These are phyloP conservation scores for Euwallacea similis DNA, from an alignment of 1,140 invertebrate genomes.

Conservation along the genomic window DNA sequence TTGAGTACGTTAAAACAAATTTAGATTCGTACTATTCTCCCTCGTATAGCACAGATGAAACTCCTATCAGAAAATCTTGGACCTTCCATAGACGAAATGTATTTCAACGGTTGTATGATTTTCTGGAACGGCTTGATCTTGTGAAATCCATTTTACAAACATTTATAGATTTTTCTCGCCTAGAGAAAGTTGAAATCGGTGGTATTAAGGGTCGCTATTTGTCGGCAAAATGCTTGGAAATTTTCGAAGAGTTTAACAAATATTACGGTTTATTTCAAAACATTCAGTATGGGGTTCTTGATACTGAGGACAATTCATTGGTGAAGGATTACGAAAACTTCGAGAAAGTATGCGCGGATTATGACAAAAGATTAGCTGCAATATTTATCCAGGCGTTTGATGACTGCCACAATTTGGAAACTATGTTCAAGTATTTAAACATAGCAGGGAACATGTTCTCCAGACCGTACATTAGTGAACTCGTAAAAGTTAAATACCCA, in stretches of 20 bases:
- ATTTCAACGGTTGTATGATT: constrained; percentile 71
- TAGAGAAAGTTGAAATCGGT: constrained; percentile 85
- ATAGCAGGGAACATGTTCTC: constrained; percentile 72
- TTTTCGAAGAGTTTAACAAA: constrained; percentile 71
- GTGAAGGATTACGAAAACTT: constrained; percentile 65
- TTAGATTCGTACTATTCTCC: constrained; percentile 57
- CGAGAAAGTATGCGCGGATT: constrained; percentile 61
- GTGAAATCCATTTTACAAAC: constrained; percentile 71
- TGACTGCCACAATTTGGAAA: constrained; percentile 73
- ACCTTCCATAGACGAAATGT: constrained; percentile 72
- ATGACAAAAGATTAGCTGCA: constrained; percentile 73
- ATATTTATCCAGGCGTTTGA: constrained; percentile 76
- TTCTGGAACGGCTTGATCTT: constrained; percentile 63
- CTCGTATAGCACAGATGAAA: constrained; percentile 25
- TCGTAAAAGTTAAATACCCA: constrained; percentile 64
- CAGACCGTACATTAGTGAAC: constrained; percentile 69
- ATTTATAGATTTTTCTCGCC: constrained; percentile 77
- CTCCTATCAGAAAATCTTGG: constrained; percentile 61
- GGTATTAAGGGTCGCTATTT: constrained; percentile 74
- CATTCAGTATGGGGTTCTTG: constrained; percentile 69
- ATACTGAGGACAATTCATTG: constrained; percentile 69
- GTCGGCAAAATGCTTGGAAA: constrained; percentile 55
- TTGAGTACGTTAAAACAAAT: constrained; percentile 60
- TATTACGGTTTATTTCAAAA: constrained; percentile 70
- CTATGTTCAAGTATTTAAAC: constrained; percentile 67